These are phyloP conservation scores for Eurytoma californica DNA, from an alignment of 2,888 invertebrate species.

Conservation along the genomic window DNA sequence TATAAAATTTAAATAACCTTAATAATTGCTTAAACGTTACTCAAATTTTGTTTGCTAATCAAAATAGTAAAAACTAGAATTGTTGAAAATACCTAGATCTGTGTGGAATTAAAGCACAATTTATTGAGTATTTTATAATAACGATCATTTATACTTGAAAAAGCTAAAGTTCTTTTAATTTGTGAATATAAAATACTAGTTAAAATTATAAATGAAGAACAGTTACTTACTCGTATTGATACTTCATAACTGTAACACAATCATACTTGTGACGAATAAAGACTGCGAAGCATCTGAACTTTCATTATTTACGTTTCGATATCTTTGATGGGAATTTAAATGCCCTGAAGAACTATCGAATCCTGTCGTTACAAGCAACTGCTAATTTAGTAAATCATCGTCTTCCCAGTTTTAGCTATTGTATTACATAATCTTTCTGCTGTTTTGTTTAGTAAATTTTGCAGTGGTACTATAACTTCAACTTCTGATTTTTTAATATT, in stretches of 20 bases:
- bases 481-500: conserved; percentile 9
- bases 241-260: background rate
- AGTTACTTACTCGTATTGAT: background rate
- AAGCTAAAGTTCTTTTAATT: background rate
- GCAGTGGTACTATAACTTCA: conserved; percentile 1
- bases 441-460: conserved; percentile 31
- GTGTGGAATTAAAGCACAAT: no score
- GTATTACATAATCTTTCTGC: conserved; percentile 26
- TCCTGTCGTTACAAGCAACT: conserved; percentile 11
- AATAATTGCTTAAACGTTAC: no score
- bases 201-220: background rate
- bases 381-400: background rate
- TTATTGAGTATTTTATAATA: no score
- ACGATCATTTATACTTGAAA: background rate
- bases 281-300: background rate
- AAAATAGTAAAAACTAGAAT: no score
- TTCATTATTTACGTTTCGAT: conserved; percentile 1
- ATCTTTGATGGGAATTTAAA: conserved; percentile 26
- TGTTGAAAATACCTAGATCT: no score
- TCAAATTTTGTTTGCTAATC: no score
- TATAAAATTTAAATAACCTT: no score
- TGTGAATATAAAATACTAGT: background rate
- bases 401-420: conserved; percentile 15
- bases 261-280: conserved; percentile 17
- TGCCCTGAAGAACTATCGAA: conserved; percentile 36